Base-by-base conservation (phyloP, 2,113 vertebrate genomes). In the Gavia stellata region DNA sequence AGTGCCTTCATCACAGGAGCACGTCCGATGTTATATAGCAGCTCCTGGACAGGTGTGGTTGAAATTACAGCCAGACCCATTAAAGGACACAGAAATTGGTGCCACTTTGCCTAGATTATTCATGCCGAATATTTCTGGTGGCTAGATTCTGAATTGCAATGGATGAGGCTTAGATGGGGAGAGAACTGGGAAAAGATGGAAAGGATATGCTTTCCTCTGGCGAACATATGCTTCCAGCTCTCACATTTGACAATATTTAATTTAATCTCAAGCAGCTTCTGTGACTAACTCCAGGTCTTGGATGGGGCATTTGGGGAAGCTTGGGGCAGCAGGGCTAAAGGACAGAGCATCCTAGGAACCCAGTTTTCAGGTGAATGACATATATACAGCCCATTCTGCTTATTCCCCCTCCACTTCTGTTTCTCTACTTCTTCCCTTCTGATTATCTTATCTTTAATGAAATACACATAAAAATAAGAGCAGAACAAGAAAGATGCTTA, bases 1-100 rank as follows among this genome's bases (percentile, higher is more conserved):
- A 14, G 1, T 47, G 56, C 28, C 44, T 53, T 42, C 25, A 18
- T 2, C 49, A 44, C 33, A 66, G 49, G 12, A 56, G 10, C 67
- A 50, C 38, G 38, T 65, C 5, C 4, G 1, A 20, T 28, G 31
- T 17, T 15, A 21, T 0, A n/a, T 0, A 58, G 66, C 36, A 85
- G 34, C 36, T 66, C 45, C 47, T 49, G 36, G 58, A 11, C 20
- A 62, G 47, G 82, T 85, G 55, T 25, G 28, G n/a, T 17, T 77
- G 44, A 50, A 80, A 55, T 17, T 63, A 17, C n/a, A 83, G 34
- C 59, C 53, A 82, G 31, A 33, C 8, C 26, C 62, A 45, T 17
- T 25, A n/a, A 34, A 49, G 47, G 62, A 72, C n/a, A 40, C 14
- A 68, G 42, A 59, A 56, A 83, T 0, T 38, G 9, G 11, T n/a